Evolutionary conservation across 2,113 vertebrate species (phyloP).

Genomic region (Ahaetulla prasina): DNA sequence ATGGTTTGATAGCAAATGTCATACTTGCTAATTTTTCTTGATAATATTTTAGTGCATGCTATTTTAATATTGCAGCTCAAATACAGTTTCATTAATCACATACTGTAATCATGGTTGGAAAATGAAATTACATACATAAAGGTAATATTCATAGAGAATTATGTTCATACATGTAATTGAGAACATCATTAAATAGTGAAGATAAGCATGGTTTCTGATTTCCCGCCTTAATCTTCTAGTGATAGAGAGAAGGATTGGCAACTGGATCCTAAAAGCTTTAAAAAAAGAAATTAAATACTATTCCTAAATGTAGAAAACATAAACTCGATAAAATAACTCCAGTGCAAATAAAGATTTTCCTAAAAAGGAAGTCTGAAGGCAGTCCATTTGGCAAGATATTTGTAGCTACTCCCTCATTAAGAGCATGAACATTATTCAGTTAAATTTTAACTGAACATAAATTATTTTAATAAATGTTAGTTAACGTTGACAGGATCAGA

Average conservation of each 20-base stretch:
- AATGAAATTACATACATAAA: not conserved
- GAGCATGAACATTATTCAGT: not conserved
- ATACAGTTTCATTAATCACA: not conserved
- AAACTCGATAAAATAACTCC: not conserved
- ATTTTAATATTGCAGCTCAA: not conserved
- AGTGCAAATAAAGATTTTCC: not conserved
- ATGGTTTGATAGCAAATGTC: too few species aligned
- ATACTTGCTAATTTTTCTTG: not conserved
- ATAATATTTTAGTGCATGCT: not conserved
- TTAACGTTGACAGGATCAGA: not conserved
- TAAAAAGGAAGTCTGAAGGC: not conserved
- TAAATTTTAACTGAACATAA: not conserved
- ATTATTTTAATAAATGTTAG: not conserved
- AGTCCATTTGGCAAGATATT: not conserved
- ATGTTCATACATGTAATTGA: not conserved
- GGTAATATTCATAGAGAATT: not conserved
- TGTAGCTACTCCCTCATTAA: constrained; percentile 6
- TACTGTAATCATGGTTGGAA: not conserved
- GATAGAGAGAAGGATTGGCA: not conserved
- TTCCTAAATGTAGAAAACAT: not conserved
- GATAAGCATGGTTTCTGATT: not conserved
- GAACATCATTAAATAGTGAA: not conserved
- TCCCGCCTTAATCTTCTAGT: not conserved
- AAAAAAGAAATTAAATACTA: not conserved
- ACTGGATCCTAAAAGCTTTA: not conserved